phyloP scores from a whole-genome alignment of 2,797 vertebrate species.

The Trachops cirrhosus region DNA sequence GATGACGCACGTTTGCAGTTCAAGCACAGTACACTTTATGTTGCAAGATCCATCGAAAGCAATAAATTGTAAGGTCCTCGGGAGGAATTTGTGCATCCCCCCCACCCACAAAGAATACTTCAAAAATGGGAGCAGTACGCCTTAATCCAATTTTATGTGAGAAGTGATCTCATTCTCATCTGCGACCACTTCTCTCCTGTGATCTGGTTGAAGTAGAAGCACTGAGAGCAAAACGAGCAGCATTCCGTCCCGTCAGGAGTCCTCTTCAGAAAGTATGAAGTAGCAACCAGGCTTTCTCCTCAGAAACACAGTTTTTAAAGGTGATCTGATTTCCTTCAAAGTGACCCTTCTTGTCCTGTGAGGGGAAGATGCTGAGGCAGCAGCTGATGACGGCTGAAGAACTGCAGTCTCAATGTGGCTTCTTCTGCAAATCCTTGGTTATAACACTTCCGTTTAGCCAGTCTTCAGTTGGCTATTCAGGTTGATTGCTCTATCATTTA shows the following conservation, averaged over 20 bases:
- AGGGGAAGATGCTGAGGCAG: too few species aligned
- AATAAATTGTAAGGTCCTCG: neutral
- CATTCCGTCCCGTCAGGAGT: neutral
- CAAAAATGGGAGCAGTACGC: conserved; percentile 10
- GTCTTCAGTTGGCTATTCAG: too few species aligned
- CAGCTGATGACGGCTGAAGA: too few species aligned
- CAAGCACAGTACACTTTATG: neutral
- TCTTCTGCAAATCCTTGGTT: too few species aligned
- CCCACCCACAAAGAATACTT: neutral
- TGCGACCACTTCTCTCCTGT: neutral
- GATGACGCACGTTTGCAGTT: conserved; percentile 27
- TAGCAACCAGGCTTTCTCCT: neutral
- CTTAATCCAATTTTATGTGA: conserved; percentile 44
- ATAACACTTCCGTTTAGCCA: too few species aligned
- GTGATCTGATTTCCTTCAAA: too few species aligned
- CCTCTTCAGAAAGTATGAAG: neutral
- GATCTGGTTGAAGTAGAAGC: neutral
- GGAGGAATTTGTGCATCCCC: neutral
- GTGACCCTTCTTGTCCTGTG: too few species aligned
- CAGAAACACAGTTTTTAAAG: too few species aligned
- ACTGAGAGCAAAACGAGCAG: neutral
- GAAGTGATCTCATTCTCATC: neutral
- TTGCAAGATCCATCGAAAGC: conserved; percentile 40
- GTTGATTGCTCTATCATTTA: too few species aligned
- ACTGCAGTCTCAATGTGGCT: too few species aligned